Evolutionary conservation across 23 tunicate species (phyloP).

Genomic region (Ascidia mentula): DNA sequence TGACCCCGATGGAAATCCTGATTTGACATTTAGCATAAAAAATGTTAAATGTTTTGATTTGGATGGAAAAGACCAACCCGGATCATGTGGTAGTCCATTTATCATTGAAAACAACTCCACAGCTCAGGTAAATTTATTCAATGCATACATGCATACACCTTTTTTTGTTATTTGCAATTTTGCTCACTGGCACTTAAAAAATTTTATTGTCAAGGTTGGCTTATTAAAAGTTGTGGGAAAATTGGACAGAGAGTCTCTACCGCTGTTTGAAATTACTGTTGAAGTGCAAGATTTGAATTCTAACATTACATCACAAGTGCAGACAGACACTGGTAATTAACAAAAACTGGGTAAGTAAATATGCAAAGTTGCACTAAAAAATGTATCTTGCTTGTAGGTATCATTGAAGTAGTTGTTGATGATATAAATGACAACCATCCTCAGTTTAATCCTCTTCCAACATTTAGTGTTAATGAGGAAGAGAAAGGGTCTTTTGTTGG

Average conservation of each 20-base stretch:
- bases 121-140: neutral
- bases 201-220: neutral
- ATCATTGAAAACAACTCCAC: neutral
- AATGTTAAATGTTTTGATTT: neutral
- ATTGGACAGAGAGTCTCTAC: neutral
- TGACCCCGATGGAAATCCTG: neutral
- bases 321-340: neutral
- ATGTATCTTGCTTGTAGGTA: neutral
- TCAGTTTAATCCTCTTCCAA: slow-evolving; percentile 11
- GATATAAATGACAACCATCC: slow-evolving; percentile 76
- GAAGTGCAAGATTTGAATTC: neutral
- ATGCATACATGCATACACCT: neutral
- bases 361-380: too few relatives aligned
- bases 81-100: neutral
- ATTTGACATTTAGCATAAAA: neutral
- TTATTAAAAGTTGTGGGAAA: neutral
- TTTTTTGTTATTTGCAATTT: neutral
- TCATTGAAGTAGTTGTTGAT: neutral
- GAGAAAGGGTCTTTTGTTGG: slow-evolving; percentile 7
- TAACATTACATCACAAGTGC: neutral
- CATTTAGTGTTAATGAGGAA: slow-evolving; percentile 17
- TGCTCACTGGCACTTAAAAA: neutral
- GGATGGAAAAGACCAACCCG: neutral
- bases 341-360: neutral
- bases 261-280: neutral